Conservation (phyloP, 2,888 invertebrate species). For the Drosophila longiperda region DNA sequence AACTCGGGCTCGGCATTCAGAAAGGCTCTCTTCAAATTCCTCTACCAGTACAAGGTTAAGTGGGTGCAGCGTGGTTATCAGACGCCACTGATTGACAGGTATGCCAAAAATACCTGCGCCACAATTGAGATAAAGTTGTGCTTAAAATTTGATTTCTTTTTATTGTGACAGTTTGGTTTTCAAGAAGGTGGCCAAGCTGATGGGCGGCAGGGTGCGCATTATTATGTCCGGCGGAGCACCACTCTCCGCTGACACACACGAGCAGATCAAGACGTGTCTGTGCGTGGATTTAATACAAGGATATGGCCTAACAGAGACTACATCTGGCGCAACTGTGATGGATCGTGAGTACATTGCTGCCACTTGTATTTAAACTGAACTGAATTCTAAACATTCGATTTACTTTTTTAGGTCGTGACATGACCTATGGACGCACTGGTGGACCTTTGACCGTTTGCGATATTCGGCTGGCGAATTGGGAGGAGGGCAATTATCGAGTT, state of each 20-base stretch:
- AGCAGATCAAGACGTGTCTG: slow-evolving; percentile 95
- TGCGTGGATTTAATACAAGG: slow-evolving; percentile 96
- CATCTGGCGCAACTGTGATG: slow-evolving; percentile 96
- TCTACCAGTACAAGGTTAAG: slow-evolving; percentile 95
- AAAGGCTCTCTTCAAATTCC: slow-evolving; percentile 95
- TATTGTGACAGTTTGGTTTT: slow-evolving; percentile 81
- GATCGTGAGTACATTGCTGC: slow-evolving; percentile 86
- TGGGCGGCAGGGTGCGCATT: slow-evolving; percentile 95
- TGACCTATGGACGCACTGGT: slow-evolving; percentile 92
- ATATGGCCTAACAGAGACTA: slow-evolving; percentile 98
- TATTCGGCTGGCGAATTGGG: slow-evolving; percentile 95
- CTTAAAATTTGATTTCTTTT: neutral
- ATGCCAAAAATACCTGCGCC: slow-evolving; percentile 48
- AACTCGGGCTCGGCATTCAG: slow-evolving; percentile 91
- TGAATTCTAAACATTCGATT: neutral
- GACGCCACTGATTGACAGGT: slow-evolving; percentile 91
- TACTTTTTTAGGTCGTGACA: slow-evolving; percentile 84
- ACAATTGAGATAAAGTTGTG: neutral
- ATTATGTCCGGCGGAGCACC: slow-evolving; percentile 98
- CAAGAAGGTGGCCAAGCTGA: slow-evolving; percentile 86
- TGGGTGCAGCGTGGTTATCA: slow-evolving; percentile 93
- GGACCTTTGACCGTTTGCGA: slow-evolving; percentile 94
- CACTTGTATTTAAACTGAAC: neutral
- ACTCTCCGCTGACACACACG: slow-evolving; percentile 96
- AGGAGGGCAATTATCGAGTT: slow-evolving; percentile 95